Base-by-base conservation (phyloP, 2,797 vertebrate species). In the Rhinatrema bivittatum region DNA sequence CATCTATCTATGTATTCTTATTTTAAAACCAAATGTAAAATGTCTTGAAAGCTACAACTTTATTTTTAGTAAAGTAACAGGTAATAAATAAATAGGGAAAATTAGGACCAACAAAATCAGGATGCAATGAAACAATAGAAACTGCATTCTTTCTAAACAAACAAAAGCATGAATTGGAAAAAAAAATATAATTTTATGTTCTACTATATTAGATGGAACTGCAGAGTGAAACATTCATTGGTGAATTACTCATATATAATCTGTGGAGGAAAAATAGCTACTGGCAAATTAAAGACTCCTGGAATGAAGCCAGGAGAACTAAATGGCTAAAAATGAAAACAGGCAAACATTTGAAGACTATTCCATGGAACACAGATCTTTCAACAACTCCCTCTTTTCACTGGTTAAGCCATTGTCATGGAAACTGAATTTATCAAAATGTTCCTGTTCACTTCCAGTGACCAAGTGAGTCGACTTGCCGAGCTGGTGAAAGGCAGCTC, bases 341-440 rank as follows among this genome's bases (percentile, higher is more conserved):
- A 76, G 62, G 62, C 66, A 78, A 79, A 79, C 66, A 77, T 67
- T 69, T 70, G 61, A 79, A 46, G 66, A 62, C 60, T 72, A 68
- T 78, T 73, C 66, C 75, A 54, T 59, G 67, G 75, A 76, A 74
- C 70, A 60, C 50, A 68, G 62, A 75, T 72, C 71, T 74, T 72
- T 65, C 67, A 72, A 60, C 56, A 73, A 69, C 67, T 76, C 72
- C 67, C 67, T 50, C 52, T 70, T 72, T 66, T 57, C 68, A 71
- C 61, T 71, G 60, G 67, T 55, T 79, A 74, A 83, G 79, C 78
- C 70, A 82, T 84, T 62, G 81, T 79, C 82, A 86, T 84, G 79
- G 79, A 70, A 81, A 82, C 78, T 56, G 74, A 76, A 82, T 81
- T 75, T 79, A 78, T 83, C 78, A 79, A 72, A 49, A 81, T 71